Percentiles rank a stretch among this genome's conserved stretches.
Conservation (phyloP, 1,140 invertebrate species). For the Tenebrio molitor region DNA sequence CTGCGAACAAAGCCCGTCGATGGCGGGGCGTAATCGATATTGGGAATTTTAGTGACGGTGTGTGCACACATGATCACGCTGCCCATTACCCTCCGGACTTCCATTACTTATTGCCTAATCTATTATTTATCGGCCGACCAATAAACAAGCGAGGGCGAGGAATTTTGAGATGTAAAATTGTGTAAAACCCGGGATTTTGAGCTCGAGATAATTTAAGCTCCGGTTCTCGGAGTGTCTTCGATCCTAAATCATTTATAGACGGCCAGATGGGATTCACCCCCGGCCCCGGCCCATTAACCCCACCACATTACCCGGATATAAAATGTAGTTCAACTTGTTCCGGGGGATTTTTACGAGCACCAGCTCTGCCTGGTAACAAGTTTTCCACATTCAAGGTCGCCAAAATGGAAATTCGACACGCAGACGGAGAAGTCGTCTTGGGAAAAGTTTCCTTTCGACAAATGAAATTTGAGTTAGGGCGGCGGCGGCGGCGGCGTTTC, state of each 20-base stretch:
- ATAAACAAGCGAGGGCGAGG: neutral
- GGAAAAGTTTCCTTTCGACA: neutral
- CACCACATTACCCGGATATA: conserved; percentile 37
- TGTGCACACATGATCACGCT: neutral
- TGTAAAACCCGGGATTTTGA: neutral
- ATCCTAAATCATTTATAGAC: conserved; percentile 28
- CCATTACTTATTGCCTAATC: neutral
- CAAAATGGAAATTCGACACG: conserved; percentile 32
- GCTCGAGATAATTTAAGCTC: conserved; percentile 9
- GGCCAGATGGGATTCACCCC: conserved; percentile 25
- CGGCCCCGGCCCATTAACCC: conserved; percentile 21
- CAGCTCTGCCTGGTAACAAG: conserved; percentile 35
- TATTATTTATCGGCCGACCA: neutral
- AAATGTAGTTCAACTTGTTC: conserved; percentile 36
- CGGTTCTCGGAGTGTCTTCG: neutral
- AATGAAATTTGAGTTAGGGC: conserved; percentile 28
- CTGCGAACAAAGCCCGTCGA: too few species aligned
- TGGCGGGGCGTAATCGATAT: neutral
- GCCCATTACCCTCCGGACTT: too few species aligned
- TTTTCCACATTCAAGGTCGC: conserved; percentile 31
- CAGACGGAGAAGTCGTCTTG: conserved; percentile 3
- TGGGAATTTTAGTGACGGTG: neutral
- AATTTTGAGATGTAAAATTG: neutral
- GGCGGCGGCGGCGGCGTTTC: neutral
- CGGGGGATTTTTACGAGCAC: conserved; percentile 27